These are phyloP conservation scores for Macrotis lagotis DNA, from an alignment of 2,113 vertebrate genomes.

Conservation along the genomic window DNA sequence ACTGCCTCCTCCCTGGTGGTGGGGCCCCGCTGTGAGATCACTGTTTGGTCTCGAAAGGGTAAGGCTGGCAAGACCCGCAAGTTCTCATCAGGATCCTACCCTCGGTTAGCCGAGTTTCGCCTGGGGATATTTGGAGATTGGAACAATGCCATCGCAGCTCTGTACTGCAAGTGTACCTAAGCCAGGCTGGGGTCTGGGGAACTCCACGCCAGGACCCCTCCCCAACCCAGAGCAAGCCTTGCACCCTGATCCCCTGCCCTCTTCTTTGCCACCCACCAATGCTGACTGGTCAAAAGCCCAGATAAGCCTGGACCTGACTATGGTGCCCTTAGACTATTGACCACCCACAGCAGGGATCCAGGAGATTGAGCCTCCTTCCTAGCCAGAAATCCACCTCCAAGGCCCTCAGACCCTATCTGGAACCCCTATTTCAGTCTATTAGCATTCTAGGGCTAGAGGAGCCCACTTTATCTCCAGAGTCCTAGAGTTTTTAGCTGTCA, in stretches of 20 bases:
- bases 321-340: not conserved
- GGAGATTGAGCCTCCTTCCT: not conserved
- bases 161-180: conserved; percentile 83
- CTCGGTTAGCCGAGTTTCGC: conserved; percentile 82
- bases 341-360: not conserved
- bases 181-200: too few relatives aligned
- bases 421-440: not conserved
- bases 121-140: conserved; percentile 80
- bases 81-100: conserved; percentile 53
- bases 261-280: not conserved
- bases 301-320: not conserved
- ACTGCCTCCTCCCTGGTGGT: conserved; percentile 85
- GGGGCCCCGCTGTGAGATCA: conserved; percentile 76
- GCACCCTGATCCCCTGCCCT: not conserved
- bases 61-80: conserved; percentile 70
- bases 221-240: not conserved
- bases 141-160: conserved; percentile 81
- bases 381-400: not conserved
- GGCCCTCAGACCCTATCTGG: not conserved
- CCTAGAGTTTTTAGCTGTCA: not conserved
- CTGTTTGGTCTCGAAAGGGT: conserved; percentile 78
- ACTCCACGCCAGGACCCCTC: not conserved
- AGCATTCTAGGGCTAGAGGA: not conserved
- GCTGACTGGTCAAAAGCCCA: not conserved
- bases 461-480: not conserved